Conservation (phyloP, 2,888 invertebrate species). For the Diarsia brunnea region DNA sequence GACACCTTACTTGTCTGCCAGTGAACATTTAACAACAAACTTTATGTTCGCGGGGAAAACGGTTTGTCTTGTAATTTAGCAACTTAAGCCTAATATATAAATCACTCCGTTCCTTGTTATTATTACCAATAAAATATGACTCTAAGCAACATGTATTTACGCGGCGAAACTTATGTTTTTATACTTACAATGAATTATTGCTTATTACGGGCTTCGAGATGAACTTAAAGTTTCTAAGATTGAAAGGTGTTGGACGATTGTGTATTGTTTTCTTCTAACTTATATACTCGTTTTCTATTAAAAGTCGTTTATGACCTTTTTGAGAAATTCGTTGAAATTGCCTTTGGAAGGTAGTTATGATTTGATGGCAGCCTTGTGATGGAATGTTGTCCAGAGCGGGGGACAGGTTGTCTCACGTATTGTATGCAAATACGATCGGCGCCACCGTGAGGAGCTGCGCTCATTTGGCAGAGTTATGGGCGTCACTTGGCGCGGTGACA, state of each 20-base stretch:
- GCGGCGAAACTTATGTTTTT: conserved; percentile 49
- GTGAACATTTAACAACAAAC: conserved; percentile 72
- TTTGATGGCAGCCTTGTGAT: conserved; percentile 53
- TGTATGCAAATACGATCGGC: conserved; percentile 86
- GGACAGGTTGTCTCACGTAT: conserved; percentile 76
- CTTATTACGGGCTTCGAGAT: conserved; percentile 49
- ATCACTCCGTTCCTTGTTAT: conserved; percentile 61
- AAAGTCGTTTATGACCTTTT: conserved; percentile 34
- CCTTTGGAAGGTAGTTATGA: conserved; percentile 18
- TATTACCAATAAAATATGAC: conserved; percentile 55
- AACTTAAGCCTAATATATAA: conserved; percentile 68
- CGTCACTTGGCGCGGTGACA: conserved; percentile 74
- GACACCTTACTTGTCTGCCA: conserved; percentile 74
- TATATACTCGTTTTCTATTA: conserved; percentile 13
- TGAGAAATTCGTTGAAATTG: conserved; percentile 31
- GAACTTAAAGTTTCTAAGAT: conserved; percentile 51
- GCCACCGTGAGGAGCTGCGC: conserved; percentile 78
- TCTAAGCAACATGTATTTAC: conserved; percentile 67
- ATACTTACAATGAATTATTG: conserved; percentile 40
- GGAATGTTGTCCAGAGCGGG: conserved; percentile 76
- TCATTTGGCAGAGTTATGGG: conserved; percentile 85
- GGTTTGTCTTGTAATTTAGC: conserved; percentile 70
- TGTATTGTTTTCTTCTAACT: conserved; percentile 41
- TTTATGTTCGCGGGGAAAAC: conserved; percentile 71
- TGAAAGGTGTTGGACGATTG: conserved; percentile 45